Evolutionary conservation across 1,140 invertebrate species (phyloP), one percentile per base, ranked within the genome.

Genomic region (Antheraea mylitta): DNA sequence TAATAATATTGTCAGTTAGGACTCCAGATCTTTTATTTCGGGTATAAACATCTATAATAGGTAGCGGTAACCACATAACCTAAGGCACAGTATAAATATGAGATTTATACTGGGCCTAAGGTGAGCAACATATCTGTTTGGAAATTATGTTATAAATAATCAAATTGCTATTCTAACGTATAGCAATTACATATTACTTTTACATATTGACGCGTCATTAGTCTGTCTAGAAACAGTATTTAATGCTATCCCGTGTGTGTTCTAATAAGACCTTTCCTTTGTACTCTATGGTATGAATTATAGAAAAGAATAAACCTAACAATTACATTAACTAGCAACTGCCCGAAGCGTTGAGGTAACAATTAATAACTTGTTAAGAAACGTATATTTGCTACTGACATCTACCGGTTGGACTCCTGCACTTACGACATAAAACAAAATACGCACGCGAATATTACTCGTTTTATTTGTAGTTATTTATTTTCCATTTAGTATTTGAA

Each of bases 211-310:
- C 7, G 38, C 38, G 38, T 42, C 7, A 11, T 42, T 9, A 42
- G 38, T 42, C 38, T 42, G 8, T 42, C 38, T 8, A 42, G 38
- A 42, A 42, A 42, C 11, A 42, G 38, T 42, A 42, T 42, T 42
- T 9, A 11, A 42, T 42, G 11, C 38, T 42, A 42, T 42, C 11
- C 7, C 38, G 6, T 53, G 13, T 16, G 45, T 10, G 11, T 70
- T 62, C 30, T 62, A 70, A 70, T 63, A 37, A 68, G 19, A 62
- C n/a, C 42, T 22, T 60, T 58, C 38, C 19, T 18, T n/a, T 36
- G 72, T 59, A 73, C 72, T 67, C 19, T 73, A 73, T 73, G 72
- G 72, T 60, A 73, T 71, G 66, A 73, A 71, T 68, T 70, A 76
- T 76, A 70, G 67, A 42, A 64, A 38, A 67, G 53, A 48, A 11